These are phyloP conservation scores for Eudyptes chrysolophus DNA, from an alignment of 2,113 vertebrate genomes.

Conservation along the genomic window DNA sequence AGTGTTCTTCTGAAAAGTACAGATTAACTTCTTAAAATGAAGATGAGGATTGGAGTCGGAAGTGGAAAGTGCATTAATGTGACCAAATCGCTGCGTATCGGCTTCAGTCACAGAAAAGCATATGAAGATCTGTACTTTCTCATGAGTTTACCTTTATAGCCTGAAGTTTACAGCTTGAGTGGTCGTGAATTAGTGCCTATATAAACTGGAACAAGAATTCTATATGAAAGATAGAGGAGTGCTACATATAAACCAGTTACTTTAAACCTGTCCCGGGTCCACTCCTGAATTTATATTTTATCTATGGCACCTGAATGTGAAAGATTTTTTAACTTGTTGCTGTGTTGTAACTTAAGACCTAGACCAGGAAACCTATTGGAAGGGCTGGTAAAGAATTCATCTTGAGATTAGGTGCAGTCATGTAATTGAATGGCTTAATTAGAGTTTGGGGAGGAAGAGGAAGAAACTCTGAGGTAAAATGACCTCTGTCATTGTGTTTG, in stretches of 20 bases:
- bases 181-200: neutral
- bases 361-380: neutral
- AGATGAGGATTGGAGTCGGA: neutral
- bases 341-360: neutral
- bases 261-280: neutral
- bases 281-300: neutral
- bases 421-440: neutral
- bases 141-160: neutral
- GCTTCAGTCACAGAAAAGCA: neutral
- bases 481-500: neutral
- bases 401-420: neutral
- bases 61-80: neutral
- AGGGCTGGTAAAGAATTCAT: neutral
- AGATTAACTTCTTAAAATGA: neutral
- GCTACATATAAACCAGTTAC: neutral
- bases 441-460: neutral
- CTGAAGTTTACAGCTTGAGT: neutral
- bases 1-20: neutral
- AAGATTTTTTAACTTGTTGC: neutral
- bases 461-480: neutral
- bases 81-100: rapidly evolving
- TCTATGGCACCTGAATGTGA: neutral
- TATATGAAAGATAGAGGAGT: neutral
- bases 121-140: neutral
- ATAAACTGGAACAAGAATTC: neutral